Evolutionary conservation across 2,888 invertebrate species (phyloP).

Genomic region (Xylophagus ater): DNA sequence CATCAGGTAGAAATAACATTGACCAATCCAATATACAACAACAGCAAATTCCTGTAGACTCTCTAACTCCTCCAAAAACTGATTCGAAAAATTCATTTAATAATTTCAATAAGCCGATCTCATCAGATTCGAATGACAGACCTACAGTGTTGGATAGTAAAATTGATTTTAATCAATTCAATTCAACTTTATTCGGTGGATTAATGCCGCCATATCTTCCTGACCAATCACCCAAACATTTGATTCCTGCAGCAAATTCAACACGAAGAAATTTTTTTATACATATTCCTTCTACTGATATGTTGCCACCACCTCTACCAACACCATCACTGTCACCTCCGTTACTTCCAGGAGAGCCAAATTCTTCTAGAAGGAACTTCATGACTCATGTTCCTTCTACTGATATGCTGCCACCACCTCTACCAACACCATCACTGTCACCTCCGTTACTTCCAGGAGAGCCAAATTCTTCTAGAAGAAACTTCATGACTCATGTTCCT

Average conservation of each 20-base stretch:
- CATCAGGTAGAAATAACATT: too few relatives aligned
- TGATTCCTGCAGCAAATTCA: background rate
- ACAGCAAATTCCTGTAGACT: background rate
- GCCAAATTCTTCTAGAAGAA: too few relatives aligned
- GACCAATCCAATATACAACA: too few relatives aligned
- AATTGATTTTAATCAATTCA: constrained; percentile 10
- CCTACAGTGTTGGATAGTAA: background rate
- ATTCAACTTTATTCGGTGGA: constrained; percentile 19
- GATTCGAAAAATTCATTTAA: too few relatives aligned
- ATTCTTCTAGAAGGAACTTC: too few relatives aligned
- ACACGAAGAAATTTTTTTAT: background rate
- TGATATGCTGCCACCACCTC: constrained; percentile 7
- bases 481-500: constrained; percentile 1
- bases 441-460: constrained; percentile 15
- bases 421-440: background rate
- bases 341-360: constrained; percentile 14
- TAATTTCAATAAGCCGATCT: too few relatives aligned
- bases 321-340: constrained; percentile 13
- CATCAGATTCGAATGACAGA: background rate
- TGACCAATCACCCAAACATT: background rate
- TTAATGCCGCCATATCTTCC: constrained; percentile 20
- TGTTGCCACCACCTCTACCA: constrained; percentile 7
- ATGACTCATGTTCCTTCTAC: background rate
- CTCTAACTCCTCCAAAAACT: background rate
- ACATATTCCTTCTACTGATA: constrained; percentile 4